Evolutionary conservation across 2,113 vertebrate genomes (phyloP).

Genomic region (Eclectus roratus): DNA sequence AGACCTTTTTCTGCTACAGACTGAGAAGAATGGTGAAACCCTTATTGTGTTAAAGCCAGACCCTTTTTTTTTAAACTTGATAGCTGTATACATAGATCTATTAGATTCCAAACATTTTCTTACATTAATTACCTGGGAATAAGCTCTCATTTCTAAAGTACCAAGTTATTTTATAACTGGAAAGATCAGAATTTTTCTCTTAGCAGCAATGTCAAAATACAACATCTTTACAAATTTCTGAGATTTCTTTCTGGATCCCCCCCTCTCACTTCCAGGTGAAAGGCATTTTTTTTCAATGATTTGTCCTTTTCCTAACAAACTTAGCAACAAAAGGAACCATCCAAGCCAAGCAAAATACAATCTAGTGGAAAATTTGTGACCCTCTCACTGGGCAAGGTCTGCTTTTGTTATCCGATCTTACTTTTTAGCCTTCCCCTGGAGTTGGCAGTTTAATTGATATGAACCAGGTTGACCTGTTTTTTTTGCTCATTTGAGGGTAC

Average conservation of each 20-base stretch:
- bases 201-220: not conserved
- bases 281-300: not conserved
- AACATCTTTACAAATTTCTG: not conserved
- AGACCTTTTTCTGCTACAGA: not conserved
- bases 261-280: not conserved
- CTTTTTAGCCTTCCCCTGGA: constrained; percentile 14
- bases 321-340: not conserved
- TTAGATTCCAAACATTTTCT: not conserved
- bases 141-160: not conserved
- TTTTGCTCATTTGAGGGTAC: constrained; percentile 38
- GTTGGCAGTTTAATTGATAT: constrained; percentile 50
- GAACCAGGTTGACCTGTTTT: constrained; percentile 25
- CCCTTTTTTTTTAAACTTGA: not conserved
- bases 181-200: not conserved
- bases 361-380: not conserved
- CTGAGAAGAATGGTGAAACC: not conserved
- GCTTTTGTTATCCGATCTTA: constrained; percentile 16
- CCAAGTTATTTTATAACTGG: not conserved
- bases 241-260: not conserved
- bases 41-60: not conserved
- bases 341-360: not conserved
- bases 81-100: not conserved
- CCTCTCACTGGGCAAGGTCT: not conserved
- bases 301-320: not conserved
- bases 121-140: not conserved